phyloP scores from a whole-genome alignment of 2,888 invertebrate genomes.

The Diplazon laetatorius region DNA sequence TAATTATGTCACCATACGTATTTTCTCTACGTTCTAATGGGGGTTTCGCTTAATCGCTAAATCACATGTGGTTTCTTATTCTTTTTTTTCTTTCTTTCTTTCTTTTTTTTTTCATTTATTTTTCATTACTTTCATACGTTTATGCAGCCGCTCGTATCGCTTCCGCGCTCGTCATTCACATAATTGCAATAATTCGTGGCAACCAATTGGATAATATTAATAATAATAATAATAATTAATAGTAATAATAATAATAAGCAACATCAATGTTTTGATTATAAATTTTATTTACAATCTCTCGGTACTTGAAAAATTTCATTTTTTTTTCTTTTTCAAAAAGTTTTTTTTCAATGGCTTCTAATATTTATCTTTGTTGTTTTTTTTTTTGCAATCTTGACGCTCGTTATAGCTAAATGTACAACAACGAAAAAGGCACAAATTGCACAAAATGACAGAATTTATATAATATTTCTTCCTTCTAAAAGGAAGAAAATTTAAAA shows the following conservation, averaged over 20 bases:
- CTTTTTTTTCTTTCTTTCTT: constrained; percentile 80
- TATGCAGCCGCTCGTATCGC: constrained; percentile 73
- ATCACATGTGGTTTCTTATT: constrained; percentile 79
- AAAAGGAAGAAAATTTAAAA: background rate
- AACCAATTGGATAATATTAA: constrained; percentile 18
- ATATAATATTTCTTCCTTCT: background rate
- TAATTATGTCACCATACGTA: constrained; percentile 62
- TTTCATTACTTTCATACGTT: constrained; percentile 79
- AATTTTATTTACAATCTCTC: constrained; percentile 29
- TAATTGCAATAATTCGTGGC: constrained; percentile 21
- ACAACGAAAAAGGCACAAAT: constrained; percentile 36
- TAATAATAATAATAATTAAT: no score
- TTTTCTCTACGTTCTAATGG: constrained; percentile 59
- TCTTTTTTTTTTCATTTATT: no score
- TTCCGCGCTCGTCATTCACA: constrained; percentile 13
- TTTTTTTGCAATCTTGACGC: constrained; percentile 5
- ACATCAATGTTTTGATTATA: constrained; percentile 34
- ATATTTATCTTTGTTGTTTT: constrained; percentile 23
- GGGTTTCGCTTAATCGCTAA: constrained; percentile 79
- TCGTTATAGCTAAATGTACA: background rate
- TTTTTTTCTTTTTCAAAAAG: background rate
- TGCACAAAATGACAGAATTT: constrained; percentile 4
- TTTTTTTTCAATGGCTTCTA: no score
- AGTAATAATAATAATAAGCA: no score
- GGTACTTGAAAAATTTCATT: background rate